Base-by-base conservation (phyloP, 2,113 vertebrate genomes). In the Bufo bufo region DNA sequence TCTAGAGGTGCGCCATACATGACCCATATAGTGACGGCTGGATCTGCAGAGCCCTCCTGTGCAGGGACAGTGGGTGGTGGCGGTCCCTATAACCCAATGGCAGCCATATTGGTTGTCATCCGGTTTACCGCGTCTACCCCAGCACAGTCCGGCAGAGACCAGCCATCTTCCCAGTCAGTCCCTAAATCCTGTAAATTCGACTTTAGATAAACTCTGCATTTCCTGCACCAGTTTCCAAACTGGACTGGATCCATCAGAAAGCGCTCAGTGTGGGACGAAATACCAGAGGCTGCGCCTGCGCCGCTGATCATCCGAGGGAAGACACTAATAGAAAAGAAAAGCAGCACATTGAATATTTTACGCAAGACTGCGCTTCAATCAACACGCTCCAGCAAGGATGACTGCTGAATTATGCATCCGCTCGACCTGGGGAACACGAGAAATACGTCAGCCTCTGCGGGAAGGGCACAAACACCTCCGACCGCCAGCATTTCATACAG, bases 261-360 rank as follows among this genome's bases (percentile, higher is more conserved):
- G 0, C 61, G 10, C 20, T 4, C 63, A 8, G 58, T 17, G 63
- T 66, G 63, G 8, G 10, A 20, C 63, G 20, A 9, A 8, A 11
- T 9, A 43, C 9, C 16, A 19, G 4, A 2, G 43, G 11, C 69
- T 5, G 69, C 69, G 3, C 65, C 63, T 65, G 63, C 20, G 65
- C 2, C 9, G 69, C 69, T 45, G 69, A 3, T 72, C 69, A 72
- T 45, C 13, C 11, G 69, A 43, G 69, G 69, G 66, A 47, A 45
- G 72, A 75, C 72, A 50, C 17, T 20, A 75, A 75, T 19, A 49
- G 72, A 47, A 75, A 74, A 19, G 71, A 47, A 74, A 47, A 49
- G 72, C 45, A 75, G 20, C 72, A 75, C 77, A 56, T 14, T 23
- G n/a, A 56, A 78, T 54, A 56, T 78, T 78, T 78, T 50, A 78